phyloP scores from a whole-genome alignment of 2,888 invertebrate genomes.

The Papilio elwesi region DNA sequence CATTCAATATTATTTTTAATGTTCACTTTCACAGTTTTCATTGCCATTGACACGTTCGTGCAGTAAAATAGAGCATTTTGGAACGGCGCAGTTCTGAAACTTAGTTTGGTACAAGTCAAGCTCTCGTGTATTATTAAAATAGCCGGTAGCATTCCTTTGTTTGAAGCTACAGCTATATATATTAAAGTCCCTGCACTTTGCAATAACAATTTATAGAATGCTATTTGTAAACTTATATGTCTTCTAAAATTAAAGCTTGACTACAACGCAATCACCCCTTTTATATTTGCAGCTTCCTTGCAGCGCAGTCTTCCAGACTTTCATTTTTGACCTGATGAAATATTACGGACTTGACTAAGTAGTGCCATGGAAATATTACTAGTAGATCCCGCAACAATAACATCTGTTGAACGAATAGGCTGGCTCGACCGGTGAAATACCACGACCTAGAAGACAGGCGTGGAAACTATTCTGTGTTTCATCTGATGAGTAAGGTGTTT shows the following conservation, averaged over 20 bases:
- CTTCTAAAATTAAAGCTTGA: neutral
- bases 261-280: too few species aligned
- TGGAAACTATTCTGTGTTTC: too few species aligned
- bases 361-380: too few species aligned
- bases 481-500: too few species aligned
- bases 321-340: too few species aligned
- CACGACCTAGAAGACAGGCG: too few species aligned
- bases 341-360: too few species aligned
- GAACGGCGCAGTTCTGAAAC: slow-evolving; percentile 1
- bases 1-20: neutral
- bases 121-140: slow-evolving; percentile 17
- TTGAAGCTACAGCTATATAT: slow-evolving; percentile 6
- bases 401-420: too few species aligned
- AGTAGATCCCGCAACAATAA: too few species aligned
- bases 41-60: neutral
- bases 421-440: too few species aligned
- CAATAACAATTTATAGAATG: neutral
- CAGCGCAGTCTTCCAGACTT: too few species aligned
- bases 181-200: slow-evolving; percentile 1
- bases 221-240: neutral
- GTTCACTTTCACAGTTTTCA: neutral
- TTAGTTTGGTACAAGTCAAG: neutral
- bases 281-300: too few species aligned
- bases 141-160: slow-evolving; percentile 4
- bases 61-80: neutral